A percentile compares a stretch with the other conserved stretches of the same genome.
Evolutionary conservation across 2,888 invertebrate species (phyloP).

Genomic region (Lumbricus terrestris): DNA sequence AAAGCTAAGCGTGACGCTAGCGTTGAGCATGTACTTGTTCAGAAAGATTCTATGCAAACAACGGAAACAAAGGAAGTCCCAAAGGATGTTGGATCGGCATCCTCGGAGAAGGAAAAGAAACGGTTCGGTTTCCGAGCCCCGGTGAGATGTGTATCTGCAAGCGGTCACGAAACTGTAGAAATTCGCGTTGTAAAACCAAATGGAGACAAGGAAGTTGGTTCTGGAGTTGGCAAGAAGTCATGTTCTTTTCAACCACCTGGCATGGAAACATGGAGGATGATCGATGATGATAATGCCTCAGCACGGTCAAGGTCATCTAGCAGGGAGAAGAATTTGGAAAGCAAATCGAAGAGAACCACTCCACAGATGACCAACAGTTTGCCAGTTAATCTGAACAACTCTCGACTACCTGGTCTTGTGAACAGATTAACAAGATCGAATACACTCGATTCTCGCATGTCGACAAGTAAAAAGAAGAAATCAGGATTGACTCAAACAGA

Average conservation of each 20-base stretch:
- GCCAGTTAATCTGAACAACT: not conserved
- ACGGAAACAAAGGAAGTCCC: not conserved
- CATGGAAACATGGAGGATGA: constrained; percentile 10
- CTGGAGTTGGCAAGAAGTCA: not conserved
- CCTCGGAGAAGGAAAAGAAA: not conserved
- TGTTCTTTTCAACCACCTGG: not conserved
- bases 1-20: not conserved
- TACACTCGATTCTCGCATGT: not conserved
- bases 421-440: not conserved
- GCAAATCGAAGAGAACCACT: not conserved
- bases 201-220: not conserved
- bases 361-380: not conserved
- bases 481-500: not conserved
- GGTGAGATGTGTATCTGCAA: not conserved
- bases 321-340: not conserved
- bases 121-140: constrained; percentile 5
- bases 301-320: not conserved
- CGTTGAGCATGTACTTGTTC: not conserved
- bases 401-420: not conserved
- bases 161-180: not conserved
- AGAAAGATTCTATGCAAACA: not conserved
- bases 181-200: not conserved
- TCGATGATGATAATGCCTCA: not conserved
- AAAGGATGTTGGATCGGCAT: not conserved
- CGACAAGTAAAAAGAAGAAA: not conserved